Evolutionary conservation across 2,113 vertebrate genomes (phyloP).

Genomic region (Saguinus midas): DNA sequence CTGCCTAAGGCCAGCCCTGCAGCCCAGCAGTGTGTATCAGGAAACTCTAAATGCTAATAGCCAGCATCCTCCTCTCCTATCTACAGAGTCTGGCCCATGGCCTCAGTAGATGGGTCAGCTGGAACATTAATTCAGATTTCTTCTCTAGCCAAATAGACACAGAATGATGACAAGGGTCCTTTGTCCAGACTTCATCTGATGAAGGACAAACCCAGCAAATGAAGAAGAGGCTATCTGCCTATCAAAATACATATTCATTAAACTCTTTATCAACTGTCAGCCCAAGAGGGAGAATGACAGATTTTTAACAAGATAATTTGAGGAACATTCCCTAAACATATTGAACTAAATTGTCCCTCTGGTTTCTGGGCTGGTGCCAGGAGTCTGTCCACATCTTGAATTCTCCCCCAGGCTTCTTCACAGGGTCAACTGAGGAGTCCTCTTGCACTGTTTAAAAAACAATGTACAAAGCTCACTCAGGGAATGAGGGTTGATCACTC

Average conservation of each 20-base stretch:
- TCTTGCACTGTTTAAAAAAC: conserved; percentile 8
- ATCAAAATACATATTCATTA: conserved; percentile 71
- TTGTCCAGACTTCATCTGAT: conserved; percentile 59
- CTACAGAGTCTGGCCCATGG: background rate
- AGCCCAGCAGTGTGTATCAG: background rate
- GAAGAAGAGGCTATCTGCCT: conserved; percentile 57
- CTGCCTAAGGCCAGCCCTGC: conserved; percentile 31
- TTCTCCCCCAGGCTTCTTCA: conserved; percentile 43
- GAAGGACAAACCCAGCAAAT: conserved; percentile 63
- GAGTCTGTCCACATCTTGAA: conserved; percentile 47
- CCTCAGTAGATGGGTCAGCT: conserved; percentile 51
- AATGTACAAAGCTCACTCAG: background rate
- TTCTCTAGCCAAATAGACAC: conserved; percentile 30
- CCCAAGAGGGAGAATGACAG: conserved; percentile 49
- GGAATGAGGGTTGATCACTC: background rate
- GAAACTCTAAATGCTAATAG: background rate
- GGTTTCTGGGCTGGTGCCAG: conserved; percentile 34
- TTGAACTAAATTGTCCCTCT: conserved; percentile 63
- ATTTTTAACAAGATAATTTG: conserved; percentile 74
- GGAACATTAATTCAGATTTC: conserved; percentile 57
- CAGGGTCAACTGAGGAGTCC: background rate
- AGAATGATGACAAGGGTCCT: conserved; percentile 62
- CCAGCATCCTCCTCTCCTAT: background rate
- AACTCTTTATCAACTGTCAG: conserved; percentile 68
- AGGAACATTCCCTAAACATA: conserved; percentile 63